Evolutionary conservation across 2,113 vertebrate genomes (phyloP).

Genomic region (Sardina pilchardus): DNA sequence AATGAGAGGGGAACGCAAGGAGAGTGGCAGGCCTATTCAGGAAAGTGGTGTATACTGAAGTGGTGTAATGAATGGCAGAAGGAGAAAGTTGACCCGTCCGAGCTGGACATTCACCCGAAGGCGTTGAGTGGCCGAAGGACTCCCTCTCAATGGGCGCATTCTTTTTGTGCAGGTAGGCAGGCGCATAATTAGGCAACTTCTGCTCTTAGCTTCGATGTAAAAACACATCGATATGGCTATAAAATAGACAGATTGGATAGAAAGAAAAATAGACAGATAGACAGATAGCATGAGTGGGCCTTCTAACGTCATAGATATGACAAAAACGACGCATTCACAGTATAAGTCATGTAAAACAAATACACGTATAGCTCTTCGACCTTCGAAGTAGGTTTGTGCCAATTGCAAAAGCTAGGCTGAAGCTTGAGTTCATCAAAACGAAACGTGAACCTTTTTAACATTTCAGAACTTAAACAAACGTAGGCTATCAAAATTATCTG

Average conservation of each 20-base stretch:
- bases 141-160: slow-evolving; percentile 57
- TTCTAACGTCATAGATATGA: too few species aligned
- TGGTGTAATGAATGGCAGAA: slow-evolving; percentile 61
- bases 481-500: background rate
- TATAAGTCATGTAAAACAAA: background rate
- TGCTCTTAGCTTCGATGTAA: background rate
- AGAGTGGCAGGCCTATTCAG: background rate
- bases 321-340: too few species aligned
- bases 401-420: background rate
- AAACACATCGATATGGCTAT: background rate
- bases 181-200: background rate
- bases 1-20: background rate
- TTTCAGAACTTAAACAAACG: background rate
- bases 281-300: too few species aligned
- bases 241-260: too few species aligned
- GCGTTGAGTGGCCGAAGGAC: slow-evolving; percentile 65
- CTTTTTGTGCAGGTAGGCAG: slow-evolving; percentile 22
- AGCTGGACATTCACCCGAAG: slow-evolving; percentile 61
- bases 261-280: too few species aligned
- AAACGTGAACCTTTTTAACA: background rate
- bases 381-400: background rate
- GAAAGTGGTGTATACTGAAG: background rate
- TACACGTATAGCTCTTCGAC: background rate
- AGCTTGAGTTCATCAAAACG: background rate
- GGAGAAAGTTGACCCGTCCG: slow-evolving; percentile 76